These are phyloP conservation scores for Dichetophora obliterata DNA, from an alignment of 2,888 invertebrate species.

Conservation along the genomic window DNA sequence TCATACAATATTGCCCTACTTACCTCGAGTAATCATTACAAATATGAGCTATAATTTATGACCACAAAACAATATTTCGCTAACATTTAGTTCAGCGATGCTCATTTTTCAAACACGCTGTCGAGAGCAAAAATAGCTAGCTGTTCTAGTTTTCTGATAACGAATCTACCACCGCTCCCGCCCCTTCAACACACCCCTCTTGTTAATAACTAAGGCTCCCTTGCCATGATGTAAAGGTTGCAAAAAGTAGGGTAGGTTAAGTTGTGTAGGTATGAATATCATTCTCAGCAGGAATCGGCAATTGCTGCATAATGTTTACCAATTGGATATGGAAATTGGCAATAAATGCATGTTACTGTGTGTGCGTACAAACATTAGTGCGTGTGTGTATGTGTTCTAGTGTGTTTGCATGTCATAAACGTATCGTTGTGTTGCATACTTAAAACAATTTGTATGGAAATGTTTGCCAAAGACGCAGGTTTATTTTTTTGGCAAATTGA, in stretches of 20 bases:
- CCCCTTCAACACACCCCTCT: too few species aligned
- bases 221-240: neutral
- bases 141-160: neutral
- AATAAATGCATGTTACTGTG: constrained; percentile 38
- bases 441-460: constrained; percentile 30
- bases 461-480: neutral
- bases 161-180: too few species aligned
- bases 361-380: neutral
- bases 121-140: constrained; percentile 19
- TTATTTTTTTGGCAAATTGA: constrained; percentile 26
- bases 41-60: constrained; percentile 33
- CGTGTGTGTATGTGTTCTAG: constrained; percentile 19
- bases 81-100: constrained; percentile 20
- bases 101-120: constrained; percentile 20
- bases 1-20: neutral
- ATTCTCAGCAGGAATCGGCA: constrained; percentile 27
- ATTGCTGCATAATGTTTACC: constrained; percentile 46
- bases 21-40: constrained; percentile 28
- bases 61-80: constrained; percentile 35
- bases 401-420: neutral
- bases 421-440: constrained; percentile 6
- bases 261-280: constrained; percentile 18
- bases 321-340: constrained; percentile 49
- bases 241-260: neutral
- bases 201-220: too few species aligned